Evolutionary conservation across 2,888 invertebrate genomes (phyloP).

Genomic region (Platycheirus albimanus): DNA sequence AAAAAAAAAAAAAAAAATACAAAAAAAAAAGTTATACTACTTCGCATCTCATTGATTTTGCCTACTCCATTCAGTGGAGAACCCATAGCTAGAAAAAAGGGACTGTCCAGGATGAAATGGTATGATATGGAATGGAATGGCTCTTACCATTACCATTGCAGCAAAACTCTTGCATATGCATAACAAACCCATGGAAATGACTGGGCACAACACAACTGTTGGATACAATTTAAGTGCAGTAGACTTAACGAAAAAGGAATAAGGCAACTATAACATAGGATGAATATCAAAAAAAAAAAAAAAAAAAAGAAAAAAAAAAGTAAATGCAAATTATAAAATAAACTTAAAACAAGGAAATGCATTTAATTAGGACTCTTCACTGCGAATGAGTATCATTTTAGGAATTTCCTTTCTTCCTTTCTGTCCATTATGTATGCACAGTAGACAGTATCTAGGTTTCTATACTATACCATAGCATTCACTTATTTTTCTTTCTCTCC

Average conservation of each 20-base stretch:
- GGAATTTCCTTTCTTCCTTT: constrained; percentile 13
- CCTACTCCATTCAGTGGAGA: constrained; percentile 55
- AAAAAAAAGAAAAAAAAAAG: constrained; percentile 19
- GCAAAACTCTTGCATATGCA: constrained; percentile 59
- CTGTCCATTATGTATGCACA: background rate
- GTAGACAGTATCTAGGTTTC: background rate
- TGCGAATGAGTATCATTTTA: constrained; percentile 52
- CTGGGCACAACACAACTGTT: constrained; percentile 57
- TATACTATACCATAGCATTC: background rate
- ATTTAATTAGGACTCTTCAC: constrained; percentile 67
- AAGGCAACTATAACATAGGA: background rate
- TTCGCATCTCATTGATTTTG: constrained; percentile 70
- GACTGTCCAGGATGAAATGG: constrained; percentile 2
- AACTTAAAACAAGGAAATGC: constrained; percentile 69
- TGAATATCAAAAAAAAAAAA: too few species aligned
- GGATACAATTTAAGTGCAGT: constrained; percentile 61
- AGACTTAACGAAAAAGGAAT: constrained; percentile 30
- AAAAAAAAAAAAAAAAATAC: too few species aligned
- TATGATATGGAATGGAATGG: too few species aligned
- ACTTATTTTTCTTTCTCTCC: background rate
- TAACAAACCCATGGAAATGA: constrained; percentile 64
- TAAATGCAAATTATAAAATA: constrained; percentile 62
- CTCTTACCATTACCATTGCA: too few species aligned
- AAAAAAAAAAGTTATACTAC: constrained; percentile 1
- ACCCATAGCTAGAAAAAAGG: background rate